Base-by-base conservation (phyloP, 1,140 invertebrate genomes). In the Drosophila leontia region DNA sequence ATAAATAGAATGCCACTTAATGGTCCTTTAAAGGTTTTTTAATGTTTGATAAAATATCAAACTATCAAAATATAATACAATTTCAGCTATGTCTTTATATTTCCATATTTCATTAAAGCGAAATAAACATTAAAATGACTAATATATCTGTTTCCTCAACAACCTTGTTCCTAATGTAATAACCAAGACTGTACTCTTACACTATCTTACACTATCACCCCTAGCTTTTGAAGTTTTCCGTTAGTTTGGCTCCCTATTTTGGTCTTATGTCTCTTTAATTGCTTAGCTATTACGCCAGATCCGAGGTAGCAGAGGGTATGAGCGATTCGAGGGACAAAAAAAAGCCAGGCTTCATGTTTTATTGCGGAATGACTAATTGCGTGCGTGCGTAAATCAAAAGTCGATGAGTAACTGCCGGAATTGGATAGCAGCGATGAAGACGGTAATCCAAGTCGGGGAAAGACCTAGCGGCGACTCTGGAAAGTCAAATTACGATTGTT, bases 351-450 rank as follows among this genome's bases (percentile, higher is more conserved):
- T 23, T 35, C 32, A 41, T 23, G 53, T 23, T 56, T 37, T 37
- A 35, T 45, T 63, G 51, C 39, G 47, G 58, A 69, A 53, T 83
- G 63, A 70, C 55, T 70, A 79, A 82, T 75, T 47, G 59, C 8
- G 53, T 75, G 80, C 68, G 75, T 82, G 75, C 39, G 47, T 48
- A 12, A 59, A 48, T 48, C 47, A 60, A 59, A 29, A 29, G 29
- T 32, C 69, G 80, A 79, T 67, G 67, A 70, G 48, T 70, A 70
- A 70, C 42, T 13, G 41, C 37, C 44, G 45, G 39, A 70, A 32
- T 70, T 45, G 32, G 63, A 45, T 82, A 61, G 12, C 37, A 26
- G 41, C 8, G 11, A 39, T 64, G 23, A 44, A 65, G 58, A 44
- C 47, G 39, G 48, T 26, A 68, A 68, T 56, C 67, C 48, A 68